Percentiles rank a stretch among this genome's conserved stretches.
These are phyloP conservation scores for Gandaritis pyraliata DNA, from an alignment of 2,888 invertebrate species.

Conservation along the genomic window DNA sequence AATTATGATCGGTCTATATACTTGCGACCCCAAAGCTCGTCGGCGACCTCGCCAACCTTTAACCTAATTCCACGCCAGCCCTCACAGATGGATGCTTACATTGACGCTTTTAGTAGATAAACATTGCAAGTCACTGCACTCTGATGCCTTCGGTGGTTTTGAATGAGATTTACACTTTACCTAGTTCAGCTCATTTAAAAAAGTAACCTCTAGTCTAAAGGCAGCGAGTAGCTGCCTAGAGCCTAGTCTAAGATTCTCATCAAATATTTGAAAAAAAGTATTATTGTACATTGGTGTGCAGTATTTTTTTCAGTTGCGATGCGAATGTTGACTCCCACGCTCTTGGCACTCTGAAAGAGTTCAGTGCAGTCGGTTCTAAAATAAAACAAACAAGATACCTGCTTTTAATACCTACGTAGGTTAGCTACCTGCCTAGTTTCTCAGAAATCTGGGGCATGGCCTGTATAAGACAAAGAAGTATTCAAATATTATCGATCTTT, in stretches of 20 bases:
- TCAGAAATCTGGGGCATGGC: constrained; percentile 59
- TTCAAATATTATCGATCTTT: constrained; percentile 27
- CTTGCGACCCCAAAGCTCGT: constrained; percentile 64
- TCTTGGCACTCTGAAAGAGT: constrained; percentile 71
- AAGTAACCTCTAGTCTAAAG: too few relatives aligned
- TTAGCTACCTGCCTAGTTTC: constrained; percentile 59
- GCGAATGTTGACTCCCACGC: constrained; percentile 65
- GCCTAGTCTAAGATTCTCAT: too few relatives aligned
- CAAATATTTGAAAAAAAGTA: neutral
- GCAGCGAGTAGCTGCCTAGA: too few relatives aligned
- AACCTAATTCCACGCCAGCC: constrained; percentile 69
- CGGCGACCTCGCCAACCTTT: constrained; percentile 65
- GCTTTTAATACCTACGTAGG: constrained; percentile 67
- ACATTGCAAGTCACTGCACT: constrained; percentile 19
- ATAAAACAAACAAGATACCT: constrained; percentile 69
- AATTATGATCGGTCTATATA: constrained; percentile 66
- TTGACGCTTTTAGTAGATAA: constrained; percentile 67
- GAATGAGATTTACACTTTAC: neutral
- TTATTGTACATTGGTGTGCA: constrained; percentile 6
- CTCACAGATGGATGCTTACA: constrained; percentile 64
- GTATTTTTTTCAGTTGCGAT: constrained; percentile 36
- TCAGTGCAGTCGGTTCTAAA: constrained; percentile 72
- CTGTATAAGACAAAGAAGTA: constrained; percentile 42
- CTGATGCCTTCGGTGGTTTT: neutral
- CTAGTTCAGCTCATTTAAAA: too few relatives aligned